A percentile compares a stretch with the other conserved stretches of the same genome.
phyloP scores from a whole-genome alignment of 2,113 vertebrate species.

The Tyto alba region DNA sequence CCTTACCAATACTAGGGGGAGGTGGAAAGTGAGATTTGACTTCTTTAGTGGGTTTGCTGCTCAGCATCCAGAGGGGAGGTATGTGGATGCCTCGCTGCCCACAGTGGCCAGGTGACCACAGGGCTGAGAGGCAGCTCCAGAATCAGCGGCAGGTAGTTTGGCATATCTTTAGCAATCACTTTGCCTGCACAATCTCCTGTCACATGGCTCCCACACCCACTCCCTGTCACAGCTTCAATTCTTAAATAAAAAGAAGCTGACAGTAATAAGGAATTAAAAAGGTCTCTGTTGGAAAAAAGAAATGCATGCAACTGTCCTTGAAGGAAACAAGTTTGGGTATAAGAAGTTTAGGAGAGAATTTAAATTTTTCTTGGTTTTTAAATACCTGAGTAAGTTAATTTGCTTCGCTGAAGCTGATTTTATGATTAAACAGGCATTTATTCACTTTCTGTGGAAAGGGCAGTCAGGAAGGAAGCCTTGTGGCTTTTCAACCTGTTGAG shows the following conservation, averaged over 20 bases:
- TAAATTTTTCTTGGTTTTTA: background rate
- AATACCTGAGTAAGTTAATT: background rate
- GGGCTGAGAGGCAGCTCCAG: too few relatives aligned
- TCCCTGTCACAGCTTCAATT: background rate
- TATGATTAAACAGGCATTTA: background rate
- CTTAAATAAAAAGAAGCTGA: conserved; percentile 19
- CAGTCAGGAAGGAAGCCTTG: background rate
- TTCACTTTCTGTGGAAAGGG: background rate
- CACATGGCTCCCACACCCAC: background rate
- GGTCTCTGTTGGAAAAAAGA: background rate
- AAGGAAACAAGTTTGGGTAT: background rate
- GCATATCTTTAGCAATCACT: background rate
- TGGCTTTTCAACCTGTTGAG: background rate
- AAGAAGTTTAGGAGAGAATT: background rate
- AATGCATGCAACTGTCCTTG: background rate
- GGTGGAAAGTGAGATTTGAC: accelerated
- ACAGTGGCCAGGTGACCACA: background rate
- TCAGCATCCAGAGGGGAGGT: background rate
- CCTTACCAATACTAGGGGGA: background rate
- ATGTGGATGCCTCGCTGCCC: accelerated
- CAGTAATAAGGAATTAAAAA: conserved; percentile 6
- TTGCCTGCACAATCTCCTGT: background rate
- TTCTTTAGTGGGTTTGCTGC: background rate
- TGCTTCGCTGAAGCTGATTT: background rate
- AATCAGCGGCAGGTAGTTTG: background rate